Base-by-base conservation (phyloP, 1,140 invertebrate genomes). In the Mercenaria mercenaria region DNA sequence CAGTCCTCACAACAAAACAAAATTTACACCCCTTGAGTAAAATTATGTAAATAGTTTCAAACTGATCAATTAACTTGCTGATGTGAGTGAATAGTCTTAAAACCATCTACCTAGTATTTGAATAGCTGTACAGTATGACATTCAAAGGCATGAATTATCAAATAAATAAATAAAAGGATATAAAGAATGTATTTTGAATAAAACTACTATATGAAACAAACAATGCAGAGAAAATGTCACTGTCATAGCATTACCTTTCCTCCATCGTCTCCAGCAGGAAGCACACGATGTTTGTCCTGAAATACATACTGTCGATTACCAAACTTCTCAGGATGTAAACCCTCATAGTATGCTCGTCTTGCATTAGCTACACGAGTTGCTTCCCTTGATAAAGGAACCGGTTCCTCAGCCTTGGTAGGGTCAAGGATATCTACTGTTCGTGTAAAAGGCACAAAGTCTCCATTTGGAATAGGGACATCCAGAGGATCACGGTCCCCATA, bases 391-490 rank as follows among this genome's bases (percentile, higher is more conserved):
- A 96, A 67, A 0, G 92, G 95, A 43, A 96, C 52, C 4, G 95
- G 95, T 4, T 92, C 92, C 0, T 92, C 92, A 32, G 95, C 95
- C 77, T 92, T 89, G 8, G 92, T 88, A 20, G 96, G 96, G 87
- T 96, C 95, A 34, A 96, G 92, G 32, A 96, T 86, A 50, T 95
- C 95, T 72, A 92, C 92, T 37, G 94, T 96, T 69, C 96, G 89
- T 41, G 93, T 94, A 92, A 96, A 96, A 39, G 96, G 95, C 41
- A 96, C 90, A 92, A 96, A 96, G 26, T 95, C 94, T 41, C 87
- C 91, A 43, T 94, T 90, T 37, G 80, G 81, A 29, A 92, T 59
- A 56, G 91, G 93, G 23, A 83, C 76, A n/a, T 93, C 84, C 13
- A 91, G 56, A 3, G 90, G 90, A 74, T 93, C 89, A 74, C 6